Evolutionary conservation across 2,113 vertebrate species (phyloP), one percentile per base, ranked within the genome.

Genomic region (Aptenodytes forsteri): DNA sequence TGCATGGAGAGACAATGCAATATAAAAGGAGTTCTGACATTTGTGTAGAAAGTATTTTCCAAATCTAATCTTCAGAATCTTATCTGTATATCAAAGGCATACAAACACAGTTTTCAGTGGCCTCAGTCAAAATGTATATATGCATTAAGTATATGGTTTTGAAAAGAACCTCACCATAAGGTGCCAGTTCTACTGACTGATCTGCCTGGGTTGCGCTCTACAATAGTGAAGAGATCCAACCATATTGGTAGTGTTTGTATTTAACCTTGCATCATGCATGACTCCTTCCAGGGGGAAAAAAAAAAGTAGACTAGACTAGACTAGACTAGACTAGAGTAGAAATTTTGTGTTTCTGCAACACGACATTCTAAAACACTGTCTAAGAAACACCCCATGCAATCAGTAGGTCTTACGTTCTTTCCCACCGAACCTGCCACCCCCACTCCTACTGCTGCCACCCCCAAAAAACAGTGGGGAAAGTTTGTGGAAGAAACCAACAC

Each of bases 401-500:
- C 29, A 75, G 20, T 62, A 70, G 4, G 5, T 91, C 12, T 77
- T 47, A 44, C 1, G 3, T 44, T 72, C 16, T 78, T 75, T 71
- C 21, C 79, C 11, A 17, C 13, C 30, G 5, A 92, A 55, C 1
- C 32, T 26, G 6, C 9, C 30, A 56, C 40, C 16, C 34, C 4
- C 7, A 18, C 7, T 72, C 5, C 25, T 0, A 0, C 46, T 27
- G 10, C 26, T 40, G 11, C 4, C 12, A 58, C 7, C 3, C 10
- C 4, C 30, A 75, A 90, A 95, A 92, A 36, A 1, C 9, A 38
- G 7, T 17, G 13, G 3, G 47, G 11, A 58, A 83, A 49, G 4
- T 58, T 54, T 23, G 7, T 55, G 42, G 18, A 85, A 75, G n/a
- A 44, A 77, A 38, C 2, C 0, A 3, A 90, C 62, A 87, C 0